Evolutionary conservation across 53 echinoderm and acorn worm species (phyloP).

Genomic region (Echinarachnius parma): DNA sequence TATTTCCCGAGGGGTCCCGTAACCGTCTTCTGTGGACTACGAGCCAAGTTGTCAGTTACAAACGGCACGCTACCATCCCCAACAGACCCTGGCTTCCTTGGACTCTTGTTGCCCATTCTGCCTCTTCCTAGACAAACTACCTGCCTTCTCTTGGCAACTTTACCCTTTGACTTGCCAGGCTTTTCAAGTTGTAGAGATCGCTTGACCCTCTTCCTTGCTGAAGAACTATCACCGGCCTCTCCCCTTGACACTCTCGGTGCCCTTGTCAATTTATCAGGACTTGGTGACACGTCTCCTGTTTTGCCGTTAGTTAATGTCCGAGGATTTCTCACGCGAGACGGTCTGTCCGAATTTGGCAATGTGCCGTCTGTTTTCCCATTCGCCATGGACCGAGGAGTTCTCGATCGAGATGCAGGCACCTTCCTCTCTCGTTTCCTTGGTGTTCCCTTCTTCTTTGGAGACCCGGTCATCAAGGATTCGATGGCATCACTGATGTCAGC

Average conservation of each 20-base stretch:
- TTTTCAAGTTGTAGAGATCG: constrained; percentile 8
- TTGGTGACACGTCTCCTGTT: too few relatives aligned
- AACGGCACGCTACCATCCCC: neutral
- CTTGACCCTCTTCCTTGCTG: constrained; percentile 5
- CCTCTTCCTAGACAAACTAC: constrained; percentile 17
- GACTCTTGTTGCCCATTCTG: constrained; percentile 32
- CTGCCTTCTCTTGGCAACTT: neutral
- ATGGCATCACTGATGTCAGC: constrained; percentile 7
- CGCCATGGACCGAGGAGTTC: constrained; percentile 9
- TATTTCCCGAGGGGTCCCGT: constrained; percentile 20
- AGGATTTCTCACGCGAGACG: too few relatives aligned
- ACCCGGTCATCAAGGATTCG: neutral
- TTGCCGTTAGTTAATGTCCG: too few relatives aligned
- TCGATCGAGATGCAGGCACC: neutral
- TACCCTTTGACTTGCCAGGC: neutral
- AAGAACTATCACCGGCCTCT: neutral
- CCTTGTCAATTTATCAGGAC: too few relatives aligned
- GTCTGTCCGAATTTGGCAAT: too few relatives aligned
- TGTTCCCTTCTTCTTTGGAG: neutral
- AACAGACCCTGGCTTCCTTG: constrained; percentile 6
- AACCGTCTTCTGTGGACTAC: constrained; percentile 28
- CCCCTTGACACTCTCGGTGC: neutral
- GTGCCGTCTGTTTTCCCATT: too few relatives aligned
- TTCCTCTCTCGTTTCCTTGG: neutral
- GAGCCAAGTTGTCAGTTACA: neutral